Base-by-base conservation (phyloP, 1,140 invertebrate genomes). In the Macrostomum lignano region DNA sequence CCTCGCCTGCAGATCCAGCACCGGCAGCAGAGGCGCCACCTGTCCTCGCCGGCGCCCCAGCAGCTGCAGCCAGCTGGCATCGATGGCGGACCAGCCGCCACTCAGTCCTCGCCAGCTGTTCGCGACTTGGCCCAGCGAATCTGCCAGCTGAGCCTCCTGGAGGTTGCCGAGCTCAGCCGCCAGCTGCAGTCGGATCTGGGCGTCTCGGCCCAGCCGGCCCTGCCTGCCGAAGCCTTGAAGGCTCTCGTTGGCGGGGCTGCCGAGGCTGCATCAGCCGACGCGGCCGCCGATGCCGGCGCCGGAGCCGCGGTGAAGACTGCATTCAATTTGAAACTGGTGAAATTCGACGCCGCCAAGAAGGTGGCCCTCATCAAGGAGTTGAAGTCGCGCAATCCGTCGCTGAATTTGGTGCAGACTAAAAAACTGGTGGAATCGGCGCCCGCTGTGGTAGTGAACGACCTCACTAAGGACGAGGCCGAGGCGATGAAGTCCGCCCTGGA, bases 341-440 rank as follows among this genome's bases (percentile, higher is more conserved):
- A 73, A 49, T 94, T 74, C 55, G 77, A 93, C 56, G 75, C 81
- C 0, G 70, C 72, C 46, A 79, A 94, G 49, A 96, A 96, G 61
- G 73, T 94, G 17, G 66, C 74, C 21, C 51, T 96, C 0, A 94
- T 96, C 37, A 96, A 96, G 60, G 79, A 91, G 65, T 66, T 93
- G 0, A 93, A 93, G 50, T 67, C 57, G 44, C 49, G 79, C 25
- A 50, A 94, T 21, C 74, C 82, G 50, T 79, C 79, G 29, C 78
- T 78, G 63, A 96, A 96, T 62, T 65, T 96, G 41, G 86, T 96
- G 6, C 71, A 72, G 62, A 84, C 88, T 1, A 98, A 96, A 60
- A 94, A 94, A 52, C 93, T 94, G 65, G 82, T 98, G 1, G 88
- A 98, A 58, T 73, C 70, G 47, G 65, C 67, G 9, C 88, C 88